These are phyloP conservation scores for Pachypanchax playfairii DNA, from an alignment of 2,113 vertebrate species.

Conservation along the genomic window DNA sequence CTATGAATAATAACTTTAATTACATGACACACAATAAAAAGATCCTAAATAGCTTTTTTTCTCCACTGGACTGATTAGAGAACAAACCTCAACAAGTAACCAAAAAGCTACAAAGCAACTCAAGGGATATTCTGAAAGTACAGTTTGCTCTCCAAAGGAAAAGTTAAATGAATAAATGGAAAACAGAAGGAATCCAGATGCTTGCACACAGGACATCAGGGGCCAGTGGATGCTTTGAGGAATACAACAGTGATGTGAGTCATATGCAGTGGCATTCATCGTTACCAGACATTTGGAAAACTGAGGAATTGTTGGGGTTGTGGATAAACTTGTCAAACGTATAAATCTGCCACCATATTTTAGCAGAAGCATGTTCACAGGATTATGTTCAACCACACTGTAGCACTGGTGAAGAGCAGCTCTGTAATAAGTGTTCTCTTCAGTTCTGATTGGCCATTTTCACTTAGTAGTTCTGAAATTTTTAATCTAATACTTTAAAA, in stretches of 20 bases:
- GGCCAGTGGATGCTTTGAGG: conserved; percentile 4
- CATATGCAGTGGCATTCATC: not conserved
- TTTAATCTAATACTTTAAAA: no score
- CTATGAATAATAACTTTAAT: not conserved
- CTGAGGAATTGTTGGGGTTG: not conserved
- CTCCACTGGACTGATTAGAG: not conserved
- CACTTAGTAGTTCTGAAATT: no score
- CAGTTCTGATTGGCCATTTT: not conserved
- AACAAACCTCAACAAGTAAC: not conserved
- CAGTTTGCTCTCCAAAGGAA: not conserved
- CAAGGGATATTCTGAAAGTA: not conserved
- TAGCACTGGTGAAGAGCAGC: not conserved
- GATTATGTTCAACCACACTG: not conserved
- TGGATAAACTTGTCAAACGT: not conserved
- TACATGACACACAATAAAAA: not conserved
- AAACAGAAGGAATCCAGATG: conserved; percentile 22
- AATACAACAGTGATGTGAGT: conserved; percentile 8
- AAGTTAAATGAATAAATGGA: conserved; percentile 6
- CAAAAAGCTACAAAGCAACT: not conserved
- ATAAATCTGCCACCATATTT: not conserved
- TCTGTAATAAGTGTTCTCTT: no score
- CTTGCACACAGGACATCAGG: conserved; percentile 7
- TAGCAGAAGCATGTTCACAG: not conserved
- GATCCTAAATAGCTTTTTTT: not conserved
- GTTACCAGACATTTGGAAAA: not conserved